A percentile compares a stretch with the other conserved stretches of the same genome.
These are phyloP conservation scores for Heterohyrax brucei DNA, from an alignment of 2,797 vertebrate species.

Conservation along the genomic window DNA sequence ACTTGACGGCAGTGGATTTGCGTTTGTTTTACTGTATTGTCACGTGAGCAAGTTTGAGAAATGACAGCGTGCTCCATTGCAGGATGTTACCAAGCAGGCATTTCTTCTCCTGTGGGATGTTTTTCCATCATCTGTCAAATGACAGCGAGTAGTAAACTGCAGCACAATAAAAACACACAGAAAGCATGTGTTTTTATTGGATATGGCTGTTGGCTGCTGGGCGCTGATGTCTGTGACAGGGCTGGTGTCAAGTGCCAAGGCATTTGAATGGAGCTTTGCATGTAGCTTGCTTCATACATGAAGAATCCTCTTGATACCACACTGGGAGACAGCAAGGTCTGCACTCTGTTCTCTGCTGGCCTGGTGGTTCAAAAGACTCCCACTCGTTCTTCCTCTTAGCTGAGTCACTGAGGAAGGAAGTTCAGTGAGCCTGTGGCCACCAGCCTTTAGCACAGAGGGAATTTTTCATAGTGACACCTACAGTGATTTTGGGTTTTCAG, in stretches of 20 bases:
- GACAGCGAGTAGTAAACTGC: background rate
- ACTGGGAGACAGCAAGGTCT: background rate
- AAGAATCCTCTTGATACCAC: background rate
- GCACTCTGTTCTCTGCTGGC: background rate
- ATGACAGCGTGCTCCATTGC: background rate
- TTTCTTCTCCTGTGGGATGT: background rate
- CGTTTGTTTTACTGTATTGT: background rate
- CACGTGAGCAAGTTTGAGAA: background rate
- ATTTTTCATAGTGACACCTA: background rate
- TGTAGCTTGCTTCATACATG: background rate
- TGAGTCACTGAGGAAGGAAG: constrained; percentile 40
- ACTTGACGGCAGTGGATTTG: too few species aligned
- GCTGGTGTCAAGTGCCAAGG: background rate
- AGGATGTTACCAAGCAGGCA: background rate
- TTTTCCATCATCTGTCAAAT: background rate
- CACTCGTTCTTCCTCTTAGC: background rate
- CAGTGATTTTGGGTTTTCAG: background rate
- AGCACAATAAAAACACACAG: background rate
- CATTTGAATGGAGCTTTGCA: background rate
- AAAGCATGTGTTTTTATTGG: background rate
- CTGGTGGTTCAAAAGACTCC: background rate
- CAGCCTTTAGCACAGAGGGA: background rate
- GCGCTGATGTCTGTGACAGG: background rate
- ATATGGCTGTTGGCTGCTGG: background rate
- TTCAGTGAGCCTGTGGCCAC: background rate